Evolutionary conservation across 1,140 invertebrate species (phyloP).

Genomic region (Aradophagus sp.): DNA sequence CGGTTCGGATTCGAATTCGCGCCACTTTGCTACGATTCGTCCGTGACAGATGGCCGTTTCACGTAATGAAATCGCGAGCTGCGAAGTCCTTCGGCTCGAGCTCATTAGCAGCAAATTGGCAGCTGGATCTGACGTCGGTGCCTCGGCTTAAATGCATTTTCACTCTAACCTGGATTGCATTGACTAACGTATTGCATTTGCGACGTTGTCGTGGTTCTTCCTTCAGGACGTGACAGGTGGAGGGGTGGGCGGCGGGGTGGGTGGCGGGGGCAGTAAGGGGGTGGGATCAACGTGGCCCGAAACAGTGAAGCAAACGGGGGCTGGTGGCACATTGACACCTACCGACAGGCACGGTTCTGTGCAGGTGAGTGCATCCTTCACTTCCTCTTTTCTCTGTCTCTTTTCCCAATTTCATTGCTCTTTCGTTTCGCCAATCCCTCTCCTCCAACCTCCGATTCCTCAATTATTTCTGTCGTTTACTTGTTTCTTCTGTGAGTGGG

Average conservation of each 20-base stretch:
- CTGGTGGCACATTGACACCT: constrained; percentile 85
- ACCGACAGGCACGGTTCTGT: constrained; percentile 95
- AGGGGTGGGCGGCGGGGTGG: constrained; percentile 69
- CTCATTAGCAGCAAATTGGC: too few relatives aligned
- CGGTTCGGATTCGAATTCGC: too few relatives aligned
- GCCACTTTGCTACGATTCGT: too few relatives aligned
- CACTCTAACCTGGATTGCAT: constrained; percentile 48
- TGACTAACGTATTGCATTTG: constrained; percentile 63
- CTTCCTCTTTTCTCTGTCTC: constrained; percentile 35
- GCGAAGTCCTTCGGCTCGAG: too few relatives aligned
- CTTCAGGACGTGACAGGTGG: constrained; percentile 75
- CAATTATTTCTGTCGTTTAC: too few relatives aligned
- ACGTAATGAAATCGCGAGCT: too few relatives aligned
- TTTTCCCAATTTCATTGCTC: constrained; percentile 1
- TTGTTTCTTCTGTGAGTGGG: too few relatives aligned
- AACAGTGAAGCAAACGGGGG: constrained; percentile 80
- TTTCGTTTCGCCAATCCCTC: constrained; percentile 9
- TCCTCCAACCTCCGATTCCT: too few relatives aligned
- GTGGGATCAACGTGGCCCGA: constrained; percentile 78
- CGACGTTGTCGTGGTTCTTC: constrained; percentile 71
- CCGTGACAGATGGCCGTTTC: too few relatives aligned
- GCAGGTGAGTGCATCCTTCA: constrained; percentile 81
- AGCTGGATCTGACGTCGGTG: constrained; percentile 21
- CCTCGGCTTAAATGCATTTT: constrained; percentile 20
- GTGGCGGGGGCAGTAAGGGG: constrained; percentile 76